Evolutionary conservation across 2,888 invertebrate species (phyloP), one percentile per base, ranked within the genome.

Genomic region (Digitonthophagus gazella): DNA sequence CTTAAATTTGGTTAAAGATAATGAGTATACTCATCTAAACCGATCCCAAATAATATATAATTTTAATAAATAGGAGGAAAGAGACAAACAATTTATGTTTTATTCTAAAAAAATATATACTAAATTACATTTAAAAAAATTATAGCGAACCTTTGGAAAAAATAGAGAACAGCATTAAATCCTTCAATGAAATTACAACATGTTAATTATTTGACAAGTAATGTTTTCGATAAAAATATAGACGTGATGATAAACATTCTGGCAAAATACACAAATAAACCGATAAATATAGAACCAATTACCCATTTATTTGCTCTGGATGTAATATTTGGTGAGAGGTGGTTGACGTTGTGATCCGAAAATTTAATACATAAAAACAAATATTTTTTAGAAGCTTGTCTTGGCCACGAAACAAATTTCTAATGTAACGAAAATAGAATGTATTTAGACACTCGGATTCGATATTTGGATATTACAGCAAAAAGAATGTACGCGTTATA

Each of bases 111-210:
- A n/a, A n/a, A n/a, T n/a, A n/a, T n/a, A n/a, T n/a, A n/a, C n/a
- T n/a, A n/a, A n/a, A 14, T 61, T 61, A 15, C n/a, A 61, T 6
- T 18, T 15, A 19, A 19, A 20, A 3, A 20, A 18, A 15, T 66
- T 72, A 22, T 68, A 83, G 84, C 83, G 22, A 74, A 79, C 22
- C 79, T 81, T 74, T 85, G 84, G 85, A 76, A 79, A 15, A 77
- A 79, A 1, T 80, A 83, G 66, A 76, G 85, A 66, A 84, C 82
- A 77, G 74, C 84, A 65, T 82, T 84, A 18, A 84, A 82, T 1
- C 82, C 83, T 8, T 80, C 83, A 3, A 85, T 85, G 74, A 84
- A 84, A 72, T 80, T 82, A 71, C 80, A 81, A 70, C 79, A 83
- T n/a, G 75, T 85, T 15, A 81, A 83, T 72, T 74, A 80, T 4